A percentile compares a stretch with the other conserved stretches of the same genome.
Evolutionary conservation across 2,888 invertebrate genomes (phyloP).

Genomic region (Drosophila longiperda): DNA sequence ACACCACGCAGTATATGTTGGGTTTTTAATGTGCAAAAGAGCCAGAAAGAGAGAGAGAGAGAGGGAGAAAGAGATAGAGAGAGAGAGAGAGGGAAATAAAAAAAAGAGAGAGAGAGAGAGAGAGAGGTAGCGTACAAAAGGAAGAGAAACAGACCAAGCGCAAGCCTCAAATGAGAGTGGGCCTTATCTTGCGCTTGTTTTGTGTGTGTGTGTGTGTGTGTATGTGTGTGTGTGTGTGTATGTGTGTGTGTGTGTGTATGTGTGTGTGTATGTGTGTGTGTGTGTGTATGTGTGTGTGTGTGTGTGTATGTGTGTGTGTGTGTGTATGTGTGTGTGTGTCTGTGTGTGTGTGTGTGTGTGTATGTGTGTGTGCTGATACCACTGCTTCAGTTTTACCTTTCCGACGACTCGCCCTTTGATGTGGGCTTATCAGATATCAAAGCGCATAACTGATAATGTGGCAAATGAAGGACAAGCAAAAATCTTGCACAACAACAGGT

Average conservation of each 20-base stretch:
- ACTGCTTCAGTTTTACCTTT: conserved; percentile 43
- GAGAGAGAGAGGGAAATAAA: neutral
- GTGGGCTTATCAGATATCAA: conserved; percentile 81
- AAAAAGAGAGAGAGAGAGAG: neutral
- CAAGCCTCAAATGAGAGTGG: neutral
- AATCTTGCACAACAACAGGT: conserved; percentile 50
- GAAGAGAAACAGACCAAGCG: neutral
- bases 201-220: neutral
- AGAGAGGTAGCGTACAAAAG: neutral
- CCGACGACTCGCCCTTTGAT: conserved; percentile 63
- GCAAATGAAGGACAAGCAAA: conserved; percentile 54
- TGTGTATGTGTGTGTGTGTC: no score
- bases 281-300: neutral
- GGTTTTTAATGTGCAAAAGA: neutral
- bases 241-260: neutral
- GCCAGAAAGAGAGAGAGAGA: neutral
- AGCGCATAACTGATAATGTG: conserved; percentile 81
- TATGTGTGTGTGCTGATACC: conserved; percentile 25
- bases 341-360: neutral
- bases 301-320: neutral
- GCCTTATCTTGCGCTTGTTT: conserved; percentile 7
- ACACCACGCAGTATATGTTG: neutral
- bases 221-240: no score
- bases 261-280: neutral
- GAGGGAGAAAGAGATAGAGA: neutral